Evolutionary conservation across 2,888 invertebrate species (phyloP).

Genomic region (Campaea margaritaria): DNA sequence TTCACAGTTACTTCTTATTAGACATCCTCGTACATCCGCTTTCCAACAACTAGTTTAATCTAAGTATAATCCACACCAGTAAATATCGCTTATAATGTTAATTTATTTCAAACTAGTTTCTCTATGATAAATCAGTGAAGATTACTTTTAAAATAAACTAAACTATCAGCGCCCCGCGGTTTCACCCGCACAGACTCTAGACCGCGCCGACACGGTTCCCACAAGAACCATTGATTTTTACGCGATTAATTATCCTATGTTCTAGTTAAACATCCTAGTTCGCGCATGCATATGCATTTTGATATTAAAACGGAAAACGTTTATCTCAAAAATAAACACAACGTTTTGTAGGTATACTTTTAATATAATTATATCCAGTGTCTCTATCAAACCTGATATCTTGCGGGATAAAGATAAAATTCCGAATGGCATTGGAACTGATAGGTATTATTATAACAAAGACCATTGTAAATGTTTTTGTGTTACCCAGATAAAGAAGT

Average conservation of each 20-base stretch:
- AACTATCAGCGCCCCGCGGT: too few relatives aligned
- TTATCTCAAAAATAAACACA: too few relatives aligned
- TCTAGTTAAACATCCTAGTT: background rate
- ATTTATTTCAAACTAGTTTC: background rate
- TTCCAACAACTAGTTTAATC: background rate
- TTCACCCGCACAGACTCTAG: too few relatives aligned
- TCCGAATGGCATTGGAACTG: background rate
- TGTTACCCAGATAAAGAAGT: slow-evolving; percentile 10
- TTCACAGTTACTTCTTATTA: background rate
- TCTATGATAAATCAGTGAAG: too few relatives aligned
- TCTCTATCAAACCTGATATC: slow-evolving; percentile 1
- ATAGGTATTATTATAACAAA: slow-evolving; percentile 31
- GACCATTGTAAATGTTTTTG: slow-evolving; percentile 17
- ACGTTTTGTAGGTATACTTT: too few relatives aligned
- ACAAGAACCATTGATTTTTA: too few relatives aligned
- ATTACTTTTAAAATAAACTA: too few relatives aligned
- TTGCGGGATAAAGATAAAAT: slow-evolving; percentile 3
- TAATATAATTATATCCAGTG: background rate
- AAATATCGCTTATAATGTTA: background rate
- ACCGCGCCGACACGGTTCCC: too few relatives aligned
- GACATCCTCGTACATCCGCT: background rate
- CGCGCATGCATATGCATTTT: background rate
- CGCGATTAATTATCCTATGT: too few relatives aligned
- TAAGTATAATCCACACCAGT: background rate
- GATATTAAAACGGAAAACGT: background rate